Conservation (phyloP, 2,888 invertebrate species). For the Phortica okadai region DNA sequence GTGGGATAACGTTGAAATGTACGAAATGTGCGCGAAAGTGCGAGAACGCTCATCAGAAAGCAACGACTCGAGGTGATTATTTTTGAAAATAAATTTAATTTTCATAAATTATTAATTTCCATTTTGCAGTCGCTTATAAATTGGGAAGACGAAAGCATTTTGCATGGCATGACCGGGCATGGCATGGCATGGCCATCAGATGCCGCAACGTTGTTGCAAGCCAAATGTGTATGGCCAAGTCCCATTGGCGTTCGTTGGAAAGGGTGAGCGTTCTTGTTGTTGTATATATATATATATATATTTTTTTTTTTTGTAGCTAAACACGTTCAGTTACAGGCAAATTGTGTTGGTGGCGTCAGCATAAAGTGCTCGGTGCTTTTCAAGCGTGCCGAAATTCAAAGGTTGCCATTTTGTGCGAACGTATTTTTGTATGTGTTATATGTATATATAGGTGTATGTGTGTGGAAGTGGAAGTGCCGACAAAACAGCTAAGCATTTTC, state of each 20-base stretch:
- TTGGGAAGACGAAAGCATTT: not conserved
- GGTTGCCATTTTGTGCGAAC: not conserved
- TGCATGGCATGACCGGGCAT: not conserved
- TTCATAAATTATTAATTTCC: constrained; percentile 24
- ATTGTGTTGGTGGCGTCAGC: too few relatives aligned
- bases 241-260: not conserved
- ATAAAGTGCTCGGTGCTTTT: not conserved
- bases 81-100: constrained; percentile 22
- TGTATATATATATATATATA: too few relatives aligned
- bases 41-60: not conserved
- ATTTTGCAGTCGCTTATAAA: constrained; percentile 27
- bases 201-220: not conserved
- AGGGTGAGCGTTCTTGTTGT: not conserved
- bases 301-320: too few relatives aligned
- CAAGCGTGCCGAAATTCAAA: not conserved
- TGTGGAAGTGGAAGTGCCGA: not conserved
- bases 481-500: constrained; percentile 9
- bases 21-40: not conserved
- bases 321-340: too few relatives aligned
- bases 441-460: not conserved
- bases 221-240: not conserved
- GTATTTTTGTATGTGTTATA: not conserved
- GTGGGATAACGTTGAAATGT: too few relatives aligned
- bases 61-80: constrained; percentile 14
- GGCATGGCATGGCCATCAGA: not conserved